These are phyloP conservation scores for Platypus cylindrus DNA, from an alignment of 2,888 invertebrate species.

Conservation along the genomic window DNA sequence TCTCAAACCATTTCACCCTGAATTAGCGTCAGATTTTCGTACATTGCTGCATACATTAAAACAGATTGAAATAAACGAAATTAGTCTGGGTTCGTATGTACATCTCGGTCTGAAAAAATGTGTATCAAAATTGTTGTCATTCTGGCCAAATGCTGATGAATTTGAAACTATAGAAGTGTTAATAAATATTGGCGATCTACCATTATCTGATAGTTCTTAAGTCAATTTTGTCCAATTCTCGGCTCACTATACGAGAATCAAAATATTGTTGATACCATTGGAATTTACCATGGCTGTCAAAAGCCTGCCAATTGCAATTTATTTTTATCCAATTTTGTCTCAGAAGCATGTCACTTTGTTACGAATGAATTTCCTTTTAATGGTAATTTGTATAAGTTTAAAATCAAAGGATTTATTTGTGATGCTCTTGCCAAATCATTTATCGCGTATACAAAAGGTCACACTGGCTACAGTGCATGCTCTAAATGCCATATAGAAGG, in stretches of 20 bases:
- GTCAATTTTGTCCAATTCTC: conserved; percentile 18
- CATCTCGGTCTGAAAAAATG: conserved; percentile 6
- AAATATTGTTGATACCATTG: conserved; percentile 15
- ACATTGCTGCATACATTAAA: conserved; percentile 10
- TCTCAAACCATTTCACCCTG: conserved; percentile 7
- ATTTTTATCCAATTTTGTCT: conserved; percentile 14
- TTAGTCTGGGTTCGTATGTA: conserved; percentile 5
- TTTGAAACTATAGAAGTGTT: conserved; percentile 5
- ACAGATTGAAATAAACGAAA: conserved; percentile 4
- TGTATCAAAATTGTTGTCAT: background rate
- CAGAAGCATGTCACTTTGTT: conserved; percentile 12
- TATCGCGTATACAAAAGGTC: conserved; percentile 15
- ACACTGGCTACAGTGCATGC: conserved; percentile 18
- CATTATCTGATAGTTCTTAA: conserved; percentile 15
- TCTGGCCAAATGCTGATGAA: background rate
- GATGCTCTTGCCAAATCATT: conserved; percentile 18
- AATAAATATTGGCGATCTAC: conserved; percentile 13
- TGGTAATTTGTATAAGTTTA: conserved; percentile 9
- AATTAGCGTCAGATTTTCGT: conserved; percentile 10
- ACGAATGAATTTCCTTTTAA: conserved; percentile 6
- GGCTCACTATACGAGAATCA: conserved; percentile 11
- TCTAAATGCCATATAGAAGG: conserved; percentile 18
- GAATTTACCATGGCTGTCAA: conserved; percentile 16
- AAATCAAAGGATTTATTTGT: conserved; percentile 15
- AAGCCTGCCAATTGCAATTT: conserved; percentile 15